These are phyloP conservation scores for Taenioides sp. DNA, from an alignment of 2,797 vertebrate genomes.

Conservation along the genomic window DNA sequence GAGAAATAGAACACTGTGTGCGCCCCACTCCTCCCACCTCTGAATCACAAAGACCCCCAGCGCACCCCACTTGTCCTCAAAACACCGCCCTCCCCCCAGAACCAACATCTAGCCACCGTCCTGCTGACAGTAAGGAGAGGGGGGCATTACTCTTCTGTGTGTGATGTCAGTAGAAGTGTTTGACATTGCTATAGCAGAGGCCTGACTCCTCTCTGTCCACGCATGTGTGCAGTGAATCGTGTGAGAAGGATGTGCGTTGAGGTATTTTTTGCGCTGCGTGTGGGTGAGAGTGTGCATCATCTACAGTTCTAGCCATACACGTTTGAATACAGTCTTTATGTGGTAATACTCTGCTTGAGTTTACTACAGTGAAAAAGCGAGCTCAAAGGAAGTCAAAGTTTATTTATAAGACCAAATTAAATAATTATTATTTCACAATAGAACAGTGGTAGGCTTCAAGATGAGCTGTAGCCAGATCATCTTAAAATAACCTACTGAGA, in stretches of 20 bases:
- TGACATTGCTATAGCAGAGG: slow-evolving; percentile 63
- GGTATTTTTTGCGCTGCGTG: slow-evolving; percentile 66
- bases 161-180: slow-evolving; percentile 57
- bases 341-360: slow-evolving; percentile 34
- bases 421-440: neutral
- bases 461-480: neutral
- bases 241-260: slow-evolving; percentile 55
- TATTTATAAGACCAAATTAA: neutral
- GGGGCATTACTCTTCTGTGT: slow-evolving; percentile 40
- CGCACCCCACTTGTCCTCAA: slow-evolving; percentile 63
- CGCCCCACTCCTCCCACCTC: slow-evolving; percentile 67
- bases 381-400: neutral
- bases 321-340: slow-evolving; percentile 45
- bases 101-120: slow-evolving; percentile 71
- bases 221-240: slow-evolving; percentile 61
- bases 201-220: slow-evolving; percentile 60
- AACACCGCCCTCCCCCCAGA: slow-evolving; percentile 71
- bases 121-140: slow-evolving; percentile 62
- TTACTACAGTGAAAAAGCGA: slow-evolving; percentile 4
- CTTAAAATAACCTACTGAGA: neutral
- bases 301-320: slow-evolving; percentile 29
- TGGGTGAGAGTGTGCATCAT: slow-evolving; percentile 65
- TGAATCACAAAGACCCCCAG: slow-evolving; percentile 76
- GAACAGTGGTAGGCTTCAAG: neutral
- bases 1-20: slow-evolving; percentile 77